Conservation (phyloP, 2,888 invertebrate genomes). For the Dryocosmus kuriphilus region DNA sequence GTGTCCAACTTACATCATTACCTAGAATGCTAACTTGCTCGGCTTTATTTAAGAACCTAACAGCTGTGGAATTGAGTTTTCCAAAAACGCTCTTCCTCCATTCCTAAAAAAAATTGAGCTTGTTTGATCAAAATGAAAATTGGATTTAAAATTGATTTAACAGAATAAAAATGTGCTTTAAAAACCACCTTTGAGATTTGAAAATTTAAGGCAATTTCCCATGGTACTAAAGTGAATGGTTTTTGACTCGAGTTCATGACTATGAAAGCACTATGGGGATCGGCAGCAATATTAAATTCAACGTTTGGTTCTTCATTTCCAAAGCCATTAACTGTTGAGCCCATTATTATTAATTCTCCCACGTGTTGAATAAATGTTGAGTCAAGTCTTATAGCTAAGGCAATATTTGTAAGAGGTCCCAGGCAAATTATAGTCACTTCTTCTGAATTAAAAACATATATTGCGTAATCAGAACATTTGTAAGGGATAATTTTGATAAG, state of each 20-base stretch:
- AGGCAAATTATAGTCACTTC: slow-evolving; percentile 74
- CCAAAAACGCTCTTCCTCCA: slow-evolving; percentile 80
- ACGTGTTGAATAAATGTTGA: slow-evolving; percentile 67
- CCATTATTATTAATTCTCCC: slow-evolving; percentile 72
- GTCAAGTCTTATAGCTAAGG: slow-evolving; percentile 78
- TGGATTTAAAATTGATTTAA: too few relatives aligned
- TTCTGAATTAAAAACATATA: slow-evolving; percentile 61
- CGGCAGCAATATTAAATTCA: slow-evolving; percentile 81
- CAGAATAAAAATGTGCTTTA: background rate
- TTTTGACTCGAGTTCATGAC: slow-evolving; percentile 75
- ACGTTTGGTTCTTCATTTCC: slow-evolving; percentile 63
- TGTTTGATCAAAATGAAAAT: background rate
- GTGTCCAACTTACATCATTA: slow-evolving; percentile 52
- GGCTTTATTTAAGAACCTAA: slow-evolving; percentile 79
- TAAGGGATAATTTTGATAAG: too few relatives aligned
- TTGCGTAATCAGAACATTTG: too few relatives aligned
- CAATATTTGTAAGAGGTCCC: slow-evolving; percentile 81
- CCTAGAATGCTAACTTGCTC: slow-evolving; percentile 70
- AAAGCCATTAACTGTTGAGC: slow-evolving; percentile 60
- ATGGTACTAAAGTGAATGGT: slow-evolving; percentile 76
- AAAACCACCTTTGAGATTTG: slow-evolving; percentile 64
- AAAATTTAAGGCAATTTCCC: slow-evolving; percentile 75
- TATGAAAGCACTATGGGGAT: slow-evolving; percentile 81
- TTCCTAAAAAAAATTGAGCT: background rate
- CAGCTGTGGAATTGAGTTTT: slow-evolving; percentile 70